These are phyloP conservation scores for Balaeniceps rex DNA, from an alignment of 2,113 vertebrate species.

Conservation along the genomic window DNA sequence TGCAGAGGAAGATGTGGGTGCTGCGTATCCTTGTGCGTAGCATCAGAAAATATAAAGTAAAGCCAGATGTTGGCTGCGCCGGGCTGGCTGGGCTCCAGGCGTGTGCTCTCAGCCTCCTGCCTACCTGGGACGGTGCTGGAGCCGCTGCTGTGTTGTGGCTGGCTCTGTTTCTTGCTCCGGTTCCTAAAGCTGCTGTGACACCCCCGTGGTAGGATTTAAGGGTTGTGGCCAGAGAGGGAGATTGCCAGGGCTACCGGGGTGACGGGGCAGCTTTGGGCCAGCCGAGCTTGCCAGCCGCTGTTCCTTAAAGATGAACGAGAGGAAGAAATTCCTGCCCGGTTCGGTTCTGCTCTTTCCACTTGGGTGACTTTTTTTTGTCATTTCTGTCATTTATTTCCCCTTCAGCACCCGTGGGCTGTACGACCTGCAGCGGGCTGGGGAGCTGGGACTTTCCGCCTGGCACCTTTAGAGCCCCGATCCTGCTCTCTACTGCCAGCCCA, in stretches of 20 bases:
- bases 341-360: not conserved
- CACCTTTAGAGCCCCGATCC: not conserved
- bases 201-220: fast-evolving
- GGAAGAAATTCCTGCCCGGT: not conserved
- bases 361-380: not conserved
- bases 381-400: not conserved
- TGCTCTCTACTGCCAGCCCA: not conserved
- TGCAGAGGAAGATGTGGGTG: not conserved
- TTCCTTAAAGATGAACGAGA: fast-evolving
- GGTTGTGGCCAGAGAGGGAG: not conserved
- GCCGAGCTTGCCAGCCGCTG: not conserved
- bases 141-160: not conserved
- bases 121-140: not conserved
- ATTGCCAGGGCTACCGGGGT: not conserved
- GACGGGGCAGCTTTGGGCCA: not conserved
- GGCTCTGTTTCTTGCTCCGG: not conserved
- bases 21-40: not conserved
- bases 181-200: not conserved
- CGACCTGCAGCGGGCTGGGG: not conserved
- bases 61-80: constrained; percentile 28
- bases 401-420: not conserved
- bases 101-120: not conserved
- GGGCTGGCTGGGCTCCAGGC: not conserved
- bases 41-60: not conserved
- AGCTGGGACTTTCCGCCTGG: not conserved